Percentiles rank a stretch among this genome's conserved stretches.
phyloP scores from a whole-genome alignment of 2,888 invertebrate genomes.

The Mystacides longicornis region DNA sequence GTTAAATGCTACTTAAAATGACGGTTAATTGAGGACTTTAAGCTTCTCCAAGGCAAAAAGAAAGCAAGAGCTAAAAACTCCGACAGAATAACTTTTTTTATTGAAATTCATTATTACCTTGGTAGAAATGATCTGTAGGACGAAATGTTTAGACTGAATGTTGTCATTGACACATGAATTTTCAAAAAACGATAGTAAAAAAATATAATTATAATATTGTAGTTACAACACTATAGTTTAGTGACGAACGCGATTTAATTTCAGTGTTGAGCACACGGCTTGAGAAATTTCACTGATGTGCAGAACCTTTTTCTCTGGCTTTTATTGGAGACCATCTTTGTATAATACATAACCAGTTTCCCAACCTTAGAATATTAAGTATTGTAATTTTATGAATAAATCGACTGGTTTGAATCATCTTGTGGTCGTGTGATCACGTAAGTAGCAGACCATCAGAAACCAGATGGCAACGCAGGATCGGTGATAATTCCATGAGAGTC shows the following conservation, averaged over 20 bases:
- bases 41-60: too few species aligned
- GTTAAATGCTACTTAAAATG: too few species aligned
- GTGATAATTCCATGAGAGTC: too few species aligned
- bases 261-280: background rate
- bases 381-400: background rate
- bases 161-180: slow-evolving; percentile 50
- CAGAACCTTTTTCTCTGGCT: slow-evolving; percentile 1
- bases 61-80: background rate
- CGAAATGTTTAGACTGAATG: slow-evolving; percentile 47
- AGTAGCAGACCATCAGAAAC: too few species aligned
- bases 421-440: background rate
- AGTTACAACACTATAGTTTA: background rate
- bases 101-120: slow-evolving; percentile 33
- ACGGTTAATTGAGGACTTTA: too few species aligned
- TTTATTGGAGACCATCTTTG: slow-evolving; percentile 11
- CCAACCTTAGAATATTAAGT: background rate
- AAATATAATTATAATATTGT: slow-evolving; percentile 7
- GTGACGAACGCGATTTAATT: background rate
- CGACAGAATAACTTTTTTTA: background rate
- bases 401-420: background rate
- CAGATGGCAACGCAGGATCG: too few species aligned
- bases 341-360: slow-evolving; percentile 15
- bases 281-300: slow-evolving; percentile 2
- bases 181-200: slow-evolving; percentile 5
- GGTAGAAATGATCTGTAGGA: slow-evolving; percentile 50